phyloP scores from a whole-genome alignment of 2,113 vertebrate species.

The Cynopterus brachyotis region DNA sequence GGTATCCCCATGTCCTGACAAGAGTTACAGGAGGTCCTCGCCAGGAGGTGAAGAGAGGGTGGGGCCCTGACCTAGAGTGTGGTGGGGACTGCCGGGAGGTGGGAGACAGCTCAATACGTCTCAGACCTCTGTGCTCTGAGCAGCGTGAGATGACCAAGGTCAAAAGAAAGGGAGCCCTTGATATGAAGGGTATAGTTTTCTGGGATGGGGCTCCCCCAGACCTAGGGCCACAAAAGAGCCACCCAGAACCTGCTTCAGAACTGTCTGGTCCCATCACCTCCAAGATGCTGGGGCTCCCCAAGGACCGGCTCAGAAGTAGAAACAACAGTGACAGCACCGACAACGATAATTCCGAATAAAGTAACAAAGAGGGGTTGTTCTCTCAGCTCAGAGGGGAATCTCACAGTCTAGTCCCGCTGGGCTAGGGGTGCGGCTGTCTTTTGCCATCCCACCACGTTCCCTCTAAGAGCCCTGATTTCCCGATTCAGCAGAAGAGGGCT shows the following conservation, averaged over 20 bases:
- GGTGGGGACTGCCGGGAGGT: background rate
- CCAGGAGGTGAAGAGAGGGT: background rate
- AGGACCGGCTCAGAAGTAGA: background rate
- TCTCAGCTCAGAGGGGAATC: background rate
- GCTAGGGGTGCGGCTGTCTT: background rate
- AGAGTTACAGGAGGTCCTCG: background rate
- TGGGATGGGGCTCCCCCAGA: background rate
- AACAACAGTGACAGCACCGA: background rate
- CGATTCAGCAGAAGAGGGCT: background rate
- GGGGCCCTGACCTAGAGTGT: background rate
- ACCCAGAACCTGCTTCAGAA: background rate
- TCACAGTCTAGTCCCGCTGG: background rate
- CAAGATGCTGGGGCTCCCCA: background rate
- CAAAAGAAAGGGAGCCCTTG: background rate
- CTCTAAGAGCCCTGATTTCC: background rate
- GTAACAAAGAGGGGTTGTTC: background rate
- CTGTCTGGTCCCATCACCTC: background rate
- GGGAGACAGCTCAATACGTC: fast-evolving
- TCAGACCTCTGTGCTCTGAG: background rate
- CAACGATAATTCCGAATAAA: background rate
- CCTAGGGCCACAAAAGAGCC: background rate
- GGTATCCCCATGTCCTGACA: background rate
- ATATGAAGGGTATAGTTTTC: background rate
- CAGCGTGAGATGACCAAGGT: background rate
- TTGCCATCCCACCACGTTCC: background rate